Percentiles rank a stretch among this genome's conserved stretches.
phyloP scores from a whole-genome alignment of 64 coral and sea anemone species.

The Dendrophyllia cribrosa region DNA sequence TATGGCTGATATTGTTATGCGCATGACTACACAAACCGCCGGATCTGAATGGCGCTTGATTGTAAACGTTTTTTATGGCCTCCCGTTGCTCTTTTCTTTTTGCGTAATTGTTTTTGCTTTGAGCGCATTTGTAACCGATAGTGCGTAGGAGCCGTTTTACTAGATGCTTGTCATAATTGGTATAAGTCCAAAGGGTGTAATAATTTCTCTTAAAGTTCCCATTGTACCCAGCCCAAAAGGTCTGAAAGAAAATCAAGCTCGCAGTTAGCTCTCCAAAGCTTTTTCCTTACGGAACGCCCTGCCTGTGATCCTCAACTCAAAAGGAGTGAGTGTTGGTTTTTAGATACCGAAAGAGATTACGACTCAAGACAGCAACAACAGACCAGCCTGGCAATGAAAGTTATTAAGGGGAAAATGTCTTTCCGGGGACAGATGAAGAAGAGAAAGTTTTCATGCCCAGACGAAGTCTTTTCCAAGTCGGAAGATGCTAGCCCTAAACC shows the following conservation, averaged over 20 bases:
- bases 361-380: neutral
- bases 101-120: neutral
- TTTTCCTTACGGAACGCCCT: too few relatives aligned
- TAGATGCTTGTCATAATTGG: constrained; percentile 22
- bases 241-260: neutral
- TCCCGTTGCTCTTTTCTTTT: neutral
- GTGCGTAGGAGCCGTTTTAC: neutral
- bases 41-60: neutral
- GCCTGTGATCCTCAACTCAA: neutral
- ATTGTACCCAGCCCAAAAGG: neutral
- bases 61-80: neutral
- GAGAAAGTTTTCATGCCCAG: constrained; percentile 22
- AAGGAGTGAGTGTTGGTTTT: neutral
- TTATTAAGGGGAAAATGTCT: constrained; percentile 12
- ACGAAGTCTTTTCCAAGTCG: neutral
- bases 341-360: neutral
- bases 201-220: neutral
- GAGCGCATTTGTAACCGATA: neutral
- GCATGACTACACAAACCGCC: neutral
- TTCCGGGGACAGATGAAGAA: constrained; percentile 7
- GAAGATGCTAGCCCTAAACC: neutral
- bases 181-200: neutral
- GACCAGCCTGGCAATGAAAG: constrained; percentile 1
- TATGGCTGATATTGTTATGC: neutral
- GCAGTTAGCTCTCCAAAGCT: too few relatives aligned